These are phyloP conservation scores for Darwinula stevensoni DNA, from an alignment of 2,888 invertebrate genomes.

Conservation along the genomic window DNA sequence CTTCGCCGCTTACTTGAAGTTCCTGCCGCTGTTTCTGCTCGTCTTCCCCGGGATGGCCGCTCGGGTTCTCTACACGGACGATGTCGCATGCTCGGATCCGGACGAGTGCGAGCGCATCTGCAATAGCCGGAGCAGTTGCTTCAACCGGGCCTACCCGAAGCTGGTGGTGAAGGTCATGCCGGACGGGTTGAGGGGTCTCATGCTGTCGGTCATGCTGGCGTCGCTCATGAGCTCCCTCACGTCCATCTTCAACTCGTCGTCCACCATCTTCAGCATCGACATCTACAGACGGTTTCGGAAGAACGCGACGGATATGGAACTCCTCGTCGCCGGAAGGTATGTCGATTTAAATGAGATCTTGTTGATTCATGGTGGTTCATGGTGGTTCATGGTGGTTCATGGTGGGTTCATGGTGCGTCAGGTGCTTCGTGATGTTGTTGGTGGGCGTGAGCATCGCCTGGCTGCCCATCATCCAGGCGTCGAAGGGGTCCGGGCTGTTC, in stretches of 20 bases:
- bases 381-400: no score
- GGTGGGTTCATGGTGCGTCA: no score
- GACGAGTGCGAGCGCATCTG: constrained; percentile 16
- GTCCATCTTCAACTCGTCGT: constrained; percentile 22
- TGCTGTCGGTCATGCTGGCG: constrained; percentile 23
- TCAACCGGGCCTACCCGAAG: constrained; percentile 20
- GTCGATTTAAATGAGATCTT: no score
- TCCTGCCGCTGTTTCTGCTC: constrained; percentile 19
- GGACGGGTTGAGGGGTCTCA: constrained; percentile 18
- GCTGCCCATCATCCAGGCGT: constrained; percentile 21
- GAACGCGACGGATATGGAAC: constrained; percentile 16
- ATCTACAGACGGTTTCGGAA: constrained; percentile 17
- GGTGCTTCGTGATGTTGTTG: constrained; percentile 14
- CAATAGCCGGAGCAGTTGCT: constrained; percentile 17
- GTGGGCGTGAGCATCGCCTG: constrained; percentile 14
- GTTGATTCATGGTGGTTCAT: no score
- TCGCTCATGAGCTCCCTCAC: constrained; percentile 21
- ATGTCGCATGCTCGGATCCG: constrained; percentile 19
- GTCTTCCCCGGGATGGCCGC: constrained; percentile 23
- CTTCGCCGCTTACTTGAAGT: constrained; percentile 19
- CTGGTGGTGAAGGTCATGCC: constrained; percentile 20
- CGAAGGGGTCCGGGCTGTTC: constrained; percentile 21
- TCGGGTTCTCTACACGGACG: constrained; percentile 19
- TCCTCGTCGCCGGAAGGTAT: constrained; percentile 19
- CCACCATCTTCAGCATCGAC: no score